Percentiles rank a stretch among this genome's conserved stretches.
Conservation (phyloP, 2,888 invertebrate genomes). For the Volucella inanis region DNA sequence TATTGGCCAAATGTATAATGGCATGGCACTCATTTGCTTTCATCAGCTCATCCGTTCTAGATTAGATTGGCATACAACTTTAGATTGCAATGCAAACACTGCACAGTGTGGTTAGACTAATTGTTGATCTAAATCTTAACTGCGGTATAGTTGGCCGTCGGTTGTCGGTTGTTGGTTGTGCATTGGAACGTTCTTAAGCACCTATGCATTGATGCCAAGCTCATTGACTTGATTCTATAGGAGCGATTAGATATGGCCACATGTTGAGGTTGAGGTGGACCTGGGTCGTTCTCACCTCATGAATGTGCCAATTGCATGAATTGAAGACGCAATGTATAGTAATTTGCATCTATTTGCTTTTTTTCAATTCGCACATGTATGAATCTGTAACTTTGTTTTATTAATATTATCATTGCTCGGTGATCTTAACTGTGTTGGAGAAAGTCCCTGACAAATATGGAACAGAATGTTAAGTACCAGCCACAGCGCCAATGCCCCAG, state of each 20-base stretch:
- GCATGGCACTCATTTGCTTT: conserved; percentile 50
- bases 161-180: conserved; percentile 26
- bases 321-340: conserved; percentile 29
- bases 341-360: conserved; percentile 48
- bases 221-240: conserved; percentile 16
- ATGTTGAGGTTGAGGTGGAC: conserved; percentile 41
- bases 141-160: background rate
- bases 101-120: conserved; percentile 58
- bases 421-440: background rate
- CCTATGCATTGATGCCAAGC: conserved; percentile 41
- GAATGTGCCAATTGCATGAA: conserved; percentile 57
- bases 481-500: too few relatives aligned
- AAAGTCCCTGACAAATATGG: background rate
- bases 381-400: conserved; percentile 10
- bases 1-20: conserved; percentile 37
- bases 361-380: background rate
- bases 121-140: conserved; percentile 69
- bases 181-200: conserved; percentile 8
- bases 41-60: conserved; percentile 65
- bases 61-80: conserved; percentile 58
- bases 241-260: conserved; percentile 43
- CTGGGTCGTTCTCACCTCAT: conserved; percentile 56
- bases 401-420: conserved; percentile 2
- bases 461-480: too few relatives aligned
- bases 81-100: conserved; percentile 44